Base-by-base conservation (phyloP, 2,113 vertebrate species). In the Romanogobio albipinnatus region DNA sequence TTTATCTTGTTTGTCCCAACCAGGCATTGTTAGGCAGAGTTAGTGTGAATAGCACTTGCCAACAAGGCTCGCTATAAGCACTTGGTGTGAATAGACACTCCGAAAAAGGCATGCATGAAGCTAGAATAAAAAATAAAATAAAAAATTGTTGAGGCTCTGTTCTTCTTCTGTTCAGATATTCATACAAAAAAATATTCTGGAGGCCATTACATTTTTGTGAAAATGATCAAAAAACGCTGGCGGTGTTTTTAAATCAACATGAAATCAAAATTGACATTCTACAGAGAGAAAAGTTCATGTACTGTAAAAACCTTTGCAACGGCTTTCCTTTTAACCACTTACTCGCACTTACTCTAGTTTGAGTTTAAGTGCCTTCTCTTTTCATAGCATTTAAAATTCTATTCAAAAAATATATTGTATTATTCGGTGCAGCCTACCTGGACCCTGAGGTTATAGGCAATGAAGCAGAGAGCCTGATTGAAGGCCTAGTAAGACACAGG, bases 261-360 rank as follows among this genome's bases (percentile, higher is more conserved):
- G 15, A 4, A 36, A 68, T 36, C 29, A 68, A 33, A 68, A 36
- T 19, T 49, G 47, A 15, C 66, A 43, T 71, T 71, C 68, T 43
- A 64, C 29, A 70, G 33, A 68, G 8, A 39, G 64, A 68, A 19
- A 33, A 36, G 15, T 39, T 19, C 1, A 36, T 8, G 4, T 68
- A 36, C 66, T 39, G 9, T 43, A 68, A 68, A 39, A 39, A 71
- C 36, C 9, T 43, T 71, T 43, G 19, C 19, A n/a, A n/a, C 4
- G 68, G 11, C 36, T 71, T 71, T 71, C 36, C 68, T 71, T 43
- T 71, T 71, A 71, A 71, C 68, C 36, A 43, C 66, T 70, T 70
- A 39, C 17, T 36, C 4, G 2, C 19, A 71, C 17, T 56, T 56
- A 19, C 2, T 22, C 53, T 56, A 19, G 62, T 70, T 39, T 39